These are phyloP conservation scores for Harpagifer antarcticus DNA, from an alignment of 2,797 vertebrate species.

Conservation along the genomic window DNA sequence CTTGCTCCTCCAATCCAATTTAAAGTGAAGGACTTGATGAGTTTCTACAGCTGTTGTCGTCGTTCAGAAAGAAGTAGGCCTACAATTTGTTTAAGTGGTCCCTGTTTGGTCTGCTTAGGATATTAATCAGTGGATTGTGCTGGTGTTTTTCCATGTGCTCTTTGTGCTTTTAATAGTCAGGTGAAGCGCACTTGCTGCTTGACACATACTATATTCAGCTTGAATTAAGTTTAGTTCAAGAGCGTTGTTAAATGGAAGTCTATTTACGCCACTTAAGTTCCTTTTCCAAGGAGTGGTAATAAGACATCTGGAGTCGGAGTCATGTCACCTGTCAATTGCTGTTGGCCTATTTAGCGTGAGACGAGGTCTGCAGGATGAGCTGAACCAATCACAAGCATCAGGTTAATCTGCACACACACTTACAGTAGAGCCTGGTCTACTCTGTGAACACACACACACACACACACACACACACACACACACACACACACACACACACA, in stretches of 20 bases:
- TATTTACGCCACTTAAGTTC: neutral
- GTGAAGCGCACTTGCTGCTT: slow-evolving; percentile 5
- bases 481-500: slow-evolving; percentile 3
- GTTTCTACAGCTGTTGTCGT: slow-evolving; percentile 36
- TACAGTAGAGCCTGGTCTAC: slow-evolving; percentile 42
- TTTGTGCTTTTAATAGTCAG: slow-evolving; percentile 16
- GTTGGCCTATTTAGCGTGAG: slow-evolving; percentile 61
- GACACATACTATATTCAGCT: neutral
- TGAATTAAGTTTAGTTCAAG: slow-evolving; percentile 19
- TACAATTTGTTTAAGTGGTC: slow-evolving; percentile 42
- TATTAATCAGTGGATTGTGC: slow-evolving; percentile 11
- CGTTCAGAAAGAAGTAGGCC: slow-evolving; percentile 25
- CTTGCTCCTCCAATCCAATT: slow-evolving; percentile 67
- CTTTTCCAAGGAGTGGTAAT: slow-evolving; percentile 34
- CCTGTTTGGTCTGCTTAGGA: slow-evolving; percentile 31
- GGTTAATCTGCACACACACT: slow-evolving; percentile 68
- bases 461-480: no score
- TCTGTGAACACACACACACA: slow-evolving; percentile 4
- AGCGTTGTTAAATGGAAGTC: neutral
- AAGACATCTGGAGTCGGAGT: slow-evolving; percentile 55
- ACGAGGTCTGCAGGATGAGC: slow-evolving; percentile 58
- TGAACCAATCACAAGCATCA: slow-evolving; percentile 59
- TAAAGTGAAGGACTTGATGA: slow-evolving; percentile 34
- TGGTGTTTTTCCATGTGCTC: neutral
- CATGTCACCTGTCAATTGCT: slow-evolving; percentile 62